phyloP scores from a whole-genome alignment of 2,797 vertebrate species.

The Euthynnus affinis region DNA sequence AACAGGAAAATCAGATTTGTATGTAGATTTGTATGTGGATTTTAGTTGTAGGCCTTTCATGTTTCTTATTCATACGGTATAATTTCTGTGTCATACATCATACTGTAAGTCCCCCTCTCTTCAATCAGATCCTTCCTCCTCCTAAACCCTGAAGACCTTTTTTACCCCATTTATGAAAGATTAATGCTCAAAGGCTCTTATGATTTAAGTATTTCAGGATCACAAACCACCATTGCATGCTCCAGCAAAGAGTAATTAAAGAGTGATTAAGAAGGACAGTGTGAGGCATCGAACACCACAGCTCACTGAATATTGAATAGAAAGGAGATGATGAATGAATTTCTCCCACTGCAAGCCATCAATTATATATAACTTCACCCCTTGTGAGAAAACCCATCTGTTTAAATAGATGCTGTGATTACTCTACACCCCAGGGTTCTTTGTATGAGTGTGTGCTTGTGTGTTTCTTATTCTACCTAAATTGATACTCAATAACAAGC shows the following conservation, averaged over 20 bases:
- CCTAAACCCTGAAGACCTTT: not conserved
- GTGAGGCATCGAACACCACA: conserved; percentile 28
- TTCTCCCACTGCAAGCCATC: conserved; percentile 53
- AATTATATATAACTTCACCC: conserved; percentile 62
- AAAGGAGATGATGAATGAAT: conserved; percentile 50
- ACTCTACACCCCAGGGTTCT: conserved; percentile 39
- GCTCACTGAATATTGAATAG: conserved; percentile 54
- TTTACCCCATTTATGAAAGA: conserved; percentile 21
- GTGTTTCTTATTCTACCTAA: conserved; percentile 27
- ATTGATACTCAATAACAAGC: conserved; percentile 6
- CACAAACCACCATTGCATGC: conserved; percentile 42
- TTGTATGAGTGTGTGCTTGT: conserved; percentile 16
- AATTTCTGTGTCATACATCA: not conserved
- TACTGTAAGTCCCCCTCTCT: not conserved
- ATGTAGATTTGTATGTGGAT: conserved; percentile 5
- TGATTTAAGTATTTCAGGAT: conserved; percentile 57
- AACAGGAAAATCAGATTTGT: not conserved
- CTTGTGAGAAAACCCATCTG: conserved; percentile 51
- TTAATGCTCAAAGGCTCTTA: conserved; percentile 36
- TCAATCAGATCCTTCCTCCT: conserved; percentile 7
- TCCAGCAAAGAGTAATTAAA: conserved; percentile 61
- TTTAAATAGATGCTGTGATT: conserved; percentile 64
- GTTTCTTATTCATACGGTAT: not conserved
- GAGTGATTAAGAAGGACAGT: conserved; percentile 59
- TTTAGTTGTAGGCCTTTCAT: not conserved